Evolutionary conservation across 1,140 invertebrate genomes (phyloP).

Genomic region (Agrilus planipennis): DNA sequence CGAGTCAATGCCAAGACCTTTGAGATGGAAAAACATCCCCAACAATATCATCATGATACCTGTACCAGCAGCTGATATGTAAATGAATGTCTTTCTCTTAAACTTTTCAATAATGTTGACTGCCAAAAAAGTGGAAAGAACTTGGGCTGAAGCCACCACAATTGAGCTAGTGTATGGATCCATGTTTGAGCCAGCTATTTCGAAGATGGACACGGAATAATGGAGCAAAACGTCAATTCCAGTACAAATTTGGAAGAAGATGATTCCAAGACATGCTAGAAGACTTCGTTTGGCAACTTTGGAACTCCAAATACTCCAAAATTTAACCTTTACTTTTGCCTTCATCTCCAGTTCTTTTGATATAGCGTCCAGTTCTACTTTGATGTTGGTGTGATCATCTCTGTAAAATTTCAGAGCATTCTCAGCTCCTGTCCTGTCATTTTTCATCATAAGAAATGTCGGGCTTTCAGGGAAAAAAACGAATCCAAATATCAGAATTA

Average conservation of each 20-base stretch:
- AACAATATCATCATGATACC: slow-evolving; percentile 47
- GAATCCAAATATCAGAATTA: not conserved
- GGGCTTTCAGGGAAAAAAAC: not conserved
- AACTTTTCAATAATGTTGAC: slow-evolving; percentile 61
- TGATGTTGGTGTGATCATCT: slow-evolving; percentile 50
- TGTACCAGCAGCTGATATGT: slow-evolving; percentile 54
- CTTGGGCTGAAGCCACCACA: slow-evolving; percentile 65
- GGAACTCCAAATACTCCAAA: too few species aligned
- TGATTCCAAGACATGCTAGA: slow-evolving; percentile 50
- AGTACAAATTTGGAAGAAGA: slow-evolving; percentile 71
- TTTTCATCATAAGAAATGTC: slow-evolving; percentile 37
- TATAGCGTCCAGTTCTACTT: slow-evolving; percentile 42
- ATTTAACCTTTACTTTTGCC: too few species aligned
- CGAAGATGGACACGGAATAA: slow-evolving; percentile 62
- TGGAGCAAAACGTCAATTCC: slow-evolving; percentile 75
- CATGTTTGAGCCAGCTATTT: slow-evolving; percentile 54
- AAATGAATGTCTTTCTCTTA: slow-evolving; percentile 58
- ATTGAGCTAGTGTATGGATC: slow-evolving; percentile 51
- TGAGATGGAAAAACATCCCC: slow-evolving; percentile 45
- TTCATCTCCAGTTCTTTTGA: too few species aligned
- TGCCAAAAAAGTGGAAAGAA: slow-evolving; percentile 55
- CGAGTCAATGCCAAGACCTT: slow-evolving; percentile 26
- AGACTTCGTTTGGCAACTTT: slow-evolving; percentile 39
- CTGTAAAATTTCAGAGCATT: slow-evolving; percentile 53
- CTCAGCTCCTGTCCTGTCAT: slow-evolving; percentile 43